Evolutionary conservation across 2,797 vertebrate genomes (phyloP).

Genomic region (Pristis pectinata): DNA sequence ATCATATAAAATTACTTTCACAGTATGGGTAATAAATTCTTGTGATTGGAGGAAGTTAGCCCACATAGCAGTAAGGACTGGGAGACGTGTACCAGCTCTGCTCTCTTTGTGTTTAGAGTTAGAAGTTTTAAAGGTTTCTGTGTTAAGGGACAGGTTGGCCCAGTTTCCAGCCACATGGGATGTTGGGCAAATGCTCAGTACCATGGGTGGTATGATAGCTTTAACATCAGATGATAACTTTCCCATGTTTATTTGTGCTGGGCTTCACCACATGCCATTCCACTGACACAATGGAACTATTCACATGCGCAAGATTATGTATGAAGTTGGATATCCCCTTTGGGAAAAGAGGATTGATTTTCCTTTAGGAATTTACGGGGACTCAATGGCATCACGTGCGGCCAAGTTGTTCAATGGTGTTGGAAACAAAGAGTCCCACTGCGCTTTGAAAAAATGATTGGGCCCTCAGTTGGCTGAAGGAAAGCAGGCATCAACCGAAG

Average conservation of each 20-base stretch:
- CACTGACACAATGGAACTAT: slow-evolving; percentile 12
- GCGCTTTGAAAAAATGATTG: background rate
- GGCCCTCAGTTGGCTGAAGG: background rate
- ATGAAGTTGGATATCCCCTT: background rate
- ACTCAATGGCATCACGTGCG: background rate
- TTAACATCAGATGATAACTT: slow-evolving; percentile 10
- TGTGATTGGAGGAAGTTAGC: background rate
- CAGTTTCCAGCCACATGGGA: background rate
- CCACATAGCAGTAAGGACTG: background rate
- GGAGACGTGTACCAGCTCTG: background rate
- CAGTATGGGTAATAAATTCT: background rate
- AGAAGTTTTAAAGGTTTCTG: background rate
- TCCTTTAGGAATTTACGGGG: background rate
- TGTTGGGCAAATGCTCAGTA: background rate
- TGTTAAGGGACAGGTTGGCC: background rate
- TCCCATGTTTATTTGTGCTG: background rate
- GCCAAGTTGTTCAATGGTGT: background rate
- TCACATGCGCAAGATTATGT: background rate
- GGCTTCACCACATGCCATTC: background rate
- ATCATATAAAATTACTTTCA: background rate
- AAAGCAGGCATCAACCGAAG: background rate
- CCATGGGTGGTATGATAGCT: slow-evolving; percentile 1
- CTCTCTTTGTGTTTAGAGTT: background rate
- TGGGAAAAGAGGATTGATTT: background rate
- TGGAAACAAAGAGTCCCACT: background rate